Evolutionary conservation across 2,888 invertebrate genomes (phyloP).

Genomic region (Epirrhoe tristata): DNA sequence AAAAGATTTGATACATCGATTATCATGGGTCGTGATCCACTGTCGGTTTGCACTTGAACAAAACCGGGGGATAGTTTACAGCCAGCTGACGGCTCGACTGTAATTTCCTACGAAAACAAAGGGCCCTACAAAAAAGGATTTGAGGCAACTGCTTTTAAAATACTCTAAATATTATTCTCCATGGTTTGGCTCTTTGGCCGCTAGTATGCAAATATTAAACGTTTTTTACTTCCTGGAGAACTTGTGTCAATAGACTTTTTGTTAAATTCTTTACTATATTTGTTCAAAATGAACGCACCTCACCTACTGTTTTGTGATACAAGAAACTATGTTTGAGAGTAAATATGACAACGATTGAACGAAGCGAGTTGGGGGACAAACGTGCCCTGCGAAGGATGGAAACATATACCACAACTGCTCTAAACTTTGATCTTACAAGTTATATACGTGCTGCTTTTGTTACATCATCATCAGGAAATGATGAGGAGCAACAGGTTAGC

Average conservation of each 20-base stretch:
- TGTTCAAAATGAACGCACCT: conserved; percentile 12
- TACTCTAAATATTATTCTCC: conserved; percentile 59
- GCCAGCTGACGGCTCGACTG: conserved; percentile 28
- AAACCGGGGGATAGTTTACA: neutral
- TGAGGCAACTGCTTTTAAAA: conserved; percentile 56
- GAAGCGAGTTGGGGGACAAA: neutral
- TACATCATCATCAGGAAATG: no score
- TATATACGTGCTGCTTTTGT: no score
- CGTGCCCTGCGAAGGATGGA: neutral
- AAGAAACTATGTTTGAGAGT: conserved; percentile 4
- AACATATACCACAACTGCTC: neutral
- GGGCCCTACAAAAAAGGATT: conserved; percentile 55
- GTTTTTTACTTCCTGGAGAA: conserved; percentile 39
- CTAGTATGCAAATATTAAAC: conserved; percentile 44
- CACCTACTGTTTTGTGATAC: conserved; percentile 15
- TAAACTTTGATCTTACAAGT: no score
- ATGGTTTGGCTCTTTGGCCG: conserved; percentile 47
- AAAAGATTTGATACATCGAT: neutral
- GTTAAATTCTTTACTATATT: conserved; percentile 23
- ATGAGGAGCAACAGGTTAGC: no score
- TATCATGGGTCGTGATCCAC: neutral
- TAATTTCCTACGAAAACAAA: conserved; percentile 64
- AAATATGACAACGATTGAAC: neutral
- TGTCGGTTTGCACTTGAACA: neutral
- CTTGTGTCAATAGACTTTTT: conserved; percentile 36